Evolutionary conservation across 2,113 vertebrate genomes (phyloP).

Genomic region (Xenus cinereus): DNA sequence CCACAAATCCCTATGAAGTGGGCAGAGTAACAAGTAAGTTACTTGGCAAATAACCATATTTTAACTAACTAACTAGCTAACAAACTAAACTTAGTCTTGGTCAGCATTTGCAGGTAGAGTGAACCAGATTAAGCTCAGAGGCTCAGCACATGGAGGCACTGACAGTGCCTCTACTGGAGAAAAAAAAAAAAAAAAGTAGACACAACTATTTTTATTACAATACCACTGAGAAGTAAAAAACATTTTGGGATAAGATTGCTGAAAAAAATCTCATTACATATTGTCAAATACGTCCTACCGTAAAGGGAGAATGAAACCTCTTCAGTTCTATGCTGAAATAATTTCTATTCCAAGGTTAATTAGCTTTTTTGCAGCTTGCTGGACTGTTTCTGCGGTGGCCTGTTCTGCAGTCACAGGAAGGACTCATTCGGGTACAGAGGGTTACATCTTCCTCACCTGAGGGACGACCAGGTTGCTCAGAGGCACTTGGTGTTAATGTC

Average conservation of each 20-base stretch:
- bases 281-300: fast-evolving
- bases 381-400: too few relatives aligned
- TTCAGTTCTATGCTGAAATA: not conserved
- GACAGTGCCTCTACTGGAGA: not conserved
- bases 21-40: not conserved
- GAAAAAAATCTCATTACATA: not conserved
- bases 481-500: not conserved
- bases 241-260: not conserved
- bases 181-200: not conserved
- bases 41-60: not conserved
- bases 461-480: not conserved
- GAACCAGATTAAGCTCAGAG: not conserved
- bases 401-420: not conserved
- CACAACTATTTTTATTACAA: not conserved
- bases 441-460: not conserved
- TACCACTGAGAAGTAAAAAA: not conserved
- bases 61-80: not conserved
- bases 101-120: not conserved
- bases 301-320: not conserved
- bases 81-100: not conserved
- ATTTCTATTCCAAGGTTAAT: not conserved
- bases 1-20: fast-evolving
- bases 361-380: not conserved
- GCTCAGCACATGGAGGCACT: not conserved
- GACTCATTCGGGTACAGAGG: fast-evolving